These are phyloP conservation scores for Junonia oenone DNA, from an alignment of 2,888 invertebrate genomes.

Conservation along the genomic window DNA sequence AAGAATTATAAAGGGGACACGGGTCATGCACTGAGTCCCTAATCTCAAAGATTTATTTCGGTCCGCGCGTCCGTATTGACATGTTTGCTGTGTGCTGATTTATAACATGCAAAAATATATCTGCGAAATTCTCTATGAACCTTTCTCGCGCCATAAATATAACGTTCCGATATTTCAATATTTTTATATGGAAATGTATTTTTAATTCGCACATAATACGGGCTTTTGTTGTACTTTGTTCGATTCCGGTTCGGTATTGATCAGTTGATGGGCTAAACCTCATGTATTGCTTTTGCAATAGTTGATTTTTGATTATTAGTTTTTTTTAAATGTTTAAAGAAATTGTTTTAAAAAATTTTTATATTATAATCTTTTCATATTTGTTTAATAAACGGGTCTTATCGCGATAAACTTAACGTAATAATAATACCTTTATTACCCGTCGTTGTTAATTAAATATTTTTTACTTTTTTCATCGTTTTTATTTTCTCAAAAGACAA, in stretches of 20 bases:
- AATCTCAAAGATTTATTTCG: slow-evolving; percentile 22
- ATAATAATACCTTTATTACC: too few relatives aligned
- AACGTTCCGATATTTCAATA: not conserved
- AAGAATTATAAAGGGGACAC: slow-evolving; percentile 13
- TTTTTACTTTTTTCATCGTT: too few relatives aligned
- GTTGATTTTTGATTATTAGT: too few relatives aligned
- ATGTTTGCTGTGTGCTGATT: slow-evolving; percentile 14
- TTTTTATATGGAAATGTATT: not conserved
- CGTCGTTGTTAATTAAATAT: too few relatives aligned
- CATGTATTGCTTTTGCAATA: too few relatives aligned
- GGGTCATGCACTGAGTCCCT: slow-evolving; percentile 14
- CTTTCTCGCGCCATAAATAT: not conserved
- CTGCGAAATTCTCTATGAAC: not conserved
- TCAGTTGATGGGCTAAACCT: too few relatives aligned
- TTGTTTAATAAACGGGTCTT: too few relatives aligned
- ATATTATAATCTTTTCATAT: too few relatives aligned
- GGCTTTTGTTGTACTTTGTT: not conserved
- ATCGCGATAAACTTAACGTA: too few relatives aligned
- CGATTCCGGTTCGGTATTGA: not conserved
- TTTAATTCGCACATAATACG: not conserved
- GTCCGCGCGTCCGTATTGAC: slow-evolving; percentile 11
- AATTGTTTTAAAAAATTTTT: too few relatives aligned
- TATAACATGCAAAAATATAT: slow-evolving; percentile 8
- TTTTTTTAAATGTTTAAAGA: too few relatives aligned
- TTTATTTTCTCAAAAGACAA: too few relatives aligned